Base-by-base conservation (phyloP, 2,888 invertebrate species). In the Drosophila limbata region DNA sequence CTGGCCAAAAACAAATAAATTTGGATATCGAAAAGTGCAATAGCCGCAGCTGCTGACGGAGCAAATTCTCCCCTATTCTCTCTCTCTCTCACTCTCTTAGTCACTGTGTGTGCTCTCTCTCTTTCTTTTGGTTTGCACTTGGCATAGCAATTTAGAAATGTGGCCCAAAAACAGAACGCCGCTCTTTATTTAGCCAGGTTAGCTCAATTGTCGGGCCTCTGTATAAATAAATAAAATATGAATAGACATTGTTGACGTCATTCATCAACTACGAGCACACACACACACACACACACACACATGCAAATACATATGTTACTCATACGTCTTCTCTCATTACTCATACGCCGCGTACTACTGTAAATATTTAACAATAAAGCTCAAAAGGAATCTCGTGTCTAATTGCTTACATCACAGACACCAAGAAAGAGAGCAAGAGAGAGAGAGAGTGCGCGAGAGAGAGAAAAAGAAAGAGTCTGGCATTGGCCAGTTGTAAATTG, bases 1-100 rank as follows among this genome's bases (percentile, higher is more conserved):
- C 50, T 51, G 21, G 25, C 25, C 50, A 40, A 55, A 35, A 44
- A 39, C 60, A 76, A 75, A 69, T 40, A 48, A 39, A 57, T 45
- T 74, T 60, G 76, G 51, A 64, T 62, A 60, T 47, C 56, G 45
- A 33, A 69, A 76, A 77, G 81, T 77, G 77, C 78, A 78, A 78
- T 60, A 73, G 77, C 60, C 77, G 50, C 75, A 64, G 40, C 66
- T 62, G 77, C 52, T 69, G 73, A 69, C 64, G 69, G 44, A 48
- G 31, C 57, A 45, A 35, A 10, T 33, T 25, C 13, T 3, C 31
- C n/a, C 5, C 13, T 25, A 13, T 28, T 10, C 11, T 1, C 9
- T 15, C 28, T 35, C 33, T 11, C 3, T n/a, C 11, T n/a, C n/a
- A n/a, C n/a, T n/a, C n/a, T n/a, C n/a, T n/a, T n/a, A n/a, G n/a